phyloP scores from a whole-genome alignment of 2,113 vertebrate genomes.

The Colossoma macropomum region DNA sequence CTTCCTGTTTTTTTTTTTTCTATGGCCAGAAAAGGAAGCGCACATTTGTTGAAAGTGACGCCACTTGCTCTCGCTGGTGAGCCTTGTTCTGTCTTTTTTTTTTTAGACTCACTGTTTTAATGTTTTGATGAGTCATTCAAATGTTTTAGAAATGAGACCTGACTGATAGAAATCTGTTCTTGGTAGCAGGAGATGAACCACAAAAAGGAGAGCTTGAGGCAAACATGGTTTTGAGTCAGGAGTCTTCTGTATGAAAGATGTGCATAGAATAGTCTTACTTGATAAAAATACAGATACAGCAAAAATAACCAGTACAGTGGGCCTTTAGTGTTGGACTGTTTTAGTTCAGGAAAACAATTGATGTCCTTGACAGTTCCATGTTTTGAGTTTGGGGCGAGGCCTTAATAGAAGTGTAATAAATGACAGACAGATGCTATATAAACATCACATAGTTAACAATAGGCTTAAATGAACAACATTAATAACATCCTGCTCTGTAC shows the following conservation, averaged over 20 bases:
- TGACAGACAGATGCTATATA: neutral
- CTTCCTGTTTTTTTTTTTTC: conserved; percentile 73
- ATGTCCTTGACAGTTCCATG: neutral
- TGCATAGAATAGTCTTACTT: neutral
- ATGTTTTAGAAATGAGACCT: neutral
- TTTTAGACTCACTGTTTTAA: conserved; percentile 64
- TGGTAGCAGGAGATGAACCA: neutral
- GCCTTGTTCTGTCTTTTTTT: no score
- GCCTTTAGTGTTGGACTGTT: neutral
- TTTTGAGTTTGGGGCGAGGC: neutral
- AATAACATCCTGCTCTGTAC: no score
- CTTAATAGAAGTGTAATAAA: neutral
- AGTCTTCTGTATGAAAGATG: no score
- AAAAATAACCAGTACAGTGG: neutral
- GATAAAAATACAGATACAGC: no score
- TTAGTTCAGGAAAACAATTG: neutral
- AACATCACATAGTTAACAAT: neutral
- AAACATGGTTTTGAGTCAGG: neutral
- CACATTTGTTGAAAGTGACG: conserved; percentile 20
- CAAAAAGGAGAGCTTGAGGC: neutral
- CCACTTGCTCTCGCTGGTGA: conserved; percentile 19
- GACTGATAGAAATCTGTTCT: neutral
- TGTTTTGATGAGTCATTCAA: conserved; percentile 47
- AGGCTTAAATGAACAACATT: no score
- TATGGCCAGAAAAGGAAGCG: neutral